Evolutionary conservation across 2,113 vertebrate species (phyloP).

Genomic region (Dromaius novaehollandiae): DNA sequence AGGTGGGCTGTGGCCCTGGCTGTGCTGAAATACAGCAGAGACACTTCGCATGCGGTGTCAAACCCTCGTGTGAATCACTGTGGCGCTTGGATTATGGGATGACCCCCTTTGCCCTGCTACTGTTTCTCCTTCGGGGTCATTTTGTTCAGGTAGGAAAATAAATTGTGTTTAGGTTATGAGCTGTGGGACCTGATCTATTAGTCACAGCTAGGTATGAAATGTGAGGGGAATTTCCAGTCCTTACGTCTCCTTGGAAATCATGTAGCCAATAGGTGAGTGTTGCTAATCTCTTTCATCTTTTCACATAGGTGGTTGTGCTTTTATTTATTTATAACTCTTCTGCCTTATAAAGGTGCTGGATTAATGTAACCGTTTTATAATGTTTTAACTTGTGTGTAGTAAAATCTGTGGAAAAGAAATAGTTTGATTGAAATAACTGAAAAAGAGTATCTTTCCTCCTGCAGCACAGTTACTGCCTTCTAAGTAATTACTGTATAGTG

Average conservation of each 20-base stretch:
- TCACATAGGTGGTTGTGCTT: neutral
- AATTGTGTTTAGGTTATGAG: neutral
- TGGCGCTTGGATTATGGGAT: neutral
- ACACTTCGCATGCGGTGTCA: accelerated
- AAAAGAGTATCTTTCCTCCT: neutral
- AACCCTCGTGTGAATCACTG: neutral
- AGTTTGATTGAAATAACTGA: neutral
- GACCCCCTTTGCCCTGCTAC: neutral
- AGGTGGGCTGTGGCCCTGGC: neutral
- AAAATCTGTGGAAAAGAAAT: neutral
- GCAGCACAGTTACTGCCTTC: neutral
- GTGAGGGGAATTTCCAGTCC: neutral
- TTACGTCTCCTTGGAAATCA: neutral
- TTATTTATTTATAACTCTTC: neutral
- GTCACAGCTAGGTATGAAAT: neutral
- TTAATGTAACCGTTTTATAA: neutral
- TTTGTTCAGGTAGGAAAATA: neutral
- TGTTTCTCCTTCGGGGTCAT: neutral
- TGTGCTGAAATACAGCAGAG: neutral
- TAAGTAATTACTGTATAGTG: neutral
- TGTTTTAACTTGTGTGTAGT: neutral
- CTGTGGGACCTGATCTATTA: neutral
- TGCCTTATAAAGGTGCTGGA: neutral
- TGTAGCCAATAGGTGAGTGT: neutral
- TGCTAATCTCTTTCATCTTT: neutral